Evolutionary conservation across 2,113 vertebrate genomes (phyloP).

Genomic region (Cyprinodon variegatus): DNA sequence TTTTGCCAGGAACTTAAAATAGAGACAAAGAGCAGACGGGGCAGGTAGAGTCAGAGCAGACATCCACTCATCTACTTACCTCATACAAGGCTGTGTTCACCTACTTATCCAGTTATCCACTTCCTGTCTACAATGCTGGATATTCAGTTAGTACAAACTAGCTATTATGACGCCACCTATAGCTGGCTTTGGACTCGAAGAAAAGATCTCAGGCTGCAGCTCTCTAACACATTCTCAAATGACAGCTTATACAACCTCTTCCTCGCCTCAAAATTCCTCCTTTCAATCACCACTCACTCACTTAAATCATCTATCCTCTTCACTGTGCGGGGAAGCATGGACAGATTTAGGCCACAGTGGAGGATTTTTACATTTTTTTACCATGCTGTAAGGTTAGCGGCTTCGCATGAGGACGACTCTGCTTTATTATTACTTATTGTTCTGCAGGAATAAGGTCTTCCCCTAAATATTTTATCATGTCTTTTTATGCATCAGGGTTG

Average conservation of each 20-base stretch:
- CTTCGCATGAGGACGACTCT: constrained; percentile 7
- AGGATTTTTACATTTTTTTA: constrained; percentile 7
- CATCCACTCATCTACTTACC: constrained; percentile 51
- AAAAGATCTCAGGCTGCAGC: constrained; percentile 9
- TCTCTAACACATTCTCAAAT: constrained; percentile 56
- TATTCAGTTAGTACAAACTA: constrained; percentile 56
- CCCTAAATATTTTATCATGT: no score
- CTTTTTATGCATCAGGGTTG: no score
- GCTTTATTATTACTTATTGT: constrained; percentile 24
- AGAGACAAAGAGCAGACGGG: constrained; percentile 38
- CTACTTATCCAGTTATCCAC: constrained; percentile 49
- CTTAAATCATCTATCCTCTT: constrained; percentile 13
- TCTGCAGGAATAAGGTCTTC: background rate
- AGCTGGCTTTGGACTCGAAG: constrained; percentile 35
- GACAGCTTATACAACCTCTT: constrained; percentile 38
- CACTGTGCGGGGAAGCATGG: constrained; percentile 25
- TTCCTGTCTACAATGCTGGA: constrained; percentile 57
- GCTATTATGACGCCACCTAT: constrained; percentile 52
- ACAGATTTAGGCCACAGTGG: constrained; percentile 31
- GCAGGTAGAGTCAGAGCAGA: constrained; percentile 52
- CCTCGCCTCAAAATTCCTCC: constrained; percentile 15
- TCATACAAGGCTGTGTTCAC: constrained; percentile 43
- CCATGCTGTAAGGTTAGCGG: constrained; percentile 20
- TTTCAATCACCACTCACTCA: constrained; percentile 29
- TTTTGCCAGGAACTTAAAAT: constrained; percentile 35